These are phyloP conservation scores for Agriopis marginaria DNA, from an alignment of 2,888 invertebrate species.

Conservation along the genomic window DNA sequence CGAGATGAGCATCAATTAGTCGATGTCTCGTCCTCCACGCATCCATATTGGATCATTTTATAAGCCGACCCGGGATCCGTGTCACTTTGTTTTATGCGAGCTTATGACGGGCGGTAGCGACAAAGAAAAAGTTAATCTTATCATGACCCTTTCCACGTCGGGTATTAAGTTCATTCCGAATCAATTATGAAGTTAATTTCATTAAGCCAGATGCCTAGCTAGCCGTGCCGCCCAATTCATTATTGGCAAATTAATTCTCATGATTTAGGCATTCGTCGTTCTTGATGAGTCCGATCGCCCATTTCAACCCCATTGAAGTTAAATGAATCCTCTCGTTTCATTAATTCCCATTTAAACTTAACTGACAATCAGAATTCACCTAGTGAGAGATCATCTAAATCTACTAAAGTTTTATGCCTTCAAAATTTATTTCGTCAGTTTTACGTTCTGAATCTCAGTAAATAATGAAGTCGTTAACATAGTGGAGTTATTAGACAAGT, in stretches of 20 bases:
- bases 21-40: conserved; percentile 59
- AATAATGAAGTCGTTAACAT: too few species aligned
- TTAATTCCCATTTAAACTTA: conserved; percentile 60
- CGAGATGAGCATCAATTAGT: conserved; percentile 75
- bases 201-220: conserved; percentile 36
- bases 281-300: conserved; percentile 52
- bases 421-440: conserved; percentile 16
- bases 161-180: conserved; percentile 29
- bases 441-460: not conserved
- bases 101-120: conserved; percentile 17
- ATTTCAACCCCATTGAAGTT: conserved; percentile 58
- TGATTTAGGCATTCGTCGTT: conserved; percentile 48
- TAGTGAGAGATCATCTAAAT: conserved; percentile 18
- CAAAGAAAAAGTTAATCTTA: conserved; percentile 33
- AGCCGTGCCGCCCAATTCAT: conserved; percentile 43
- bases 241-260: conserved; percentile 54
- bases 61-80: conserved; percentile 22
- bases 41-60: conserved; percentile 45
- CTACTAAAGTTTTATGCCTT: conserved; percentile 25
- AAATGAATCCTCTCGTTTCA: conserved; percentile 61
- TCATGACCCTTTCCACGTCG: conserved; percentile 24
- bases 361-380: conserved; percentile 31
- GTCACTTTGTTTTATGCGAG: conserved; percentile 21
- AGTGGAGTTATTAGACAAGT: too few species aligned
- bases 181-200: conserved; percentile 43